Conservation (phyloP, 2,888 invertebrate species). For the Lasioglossum calceatum region DNA sequence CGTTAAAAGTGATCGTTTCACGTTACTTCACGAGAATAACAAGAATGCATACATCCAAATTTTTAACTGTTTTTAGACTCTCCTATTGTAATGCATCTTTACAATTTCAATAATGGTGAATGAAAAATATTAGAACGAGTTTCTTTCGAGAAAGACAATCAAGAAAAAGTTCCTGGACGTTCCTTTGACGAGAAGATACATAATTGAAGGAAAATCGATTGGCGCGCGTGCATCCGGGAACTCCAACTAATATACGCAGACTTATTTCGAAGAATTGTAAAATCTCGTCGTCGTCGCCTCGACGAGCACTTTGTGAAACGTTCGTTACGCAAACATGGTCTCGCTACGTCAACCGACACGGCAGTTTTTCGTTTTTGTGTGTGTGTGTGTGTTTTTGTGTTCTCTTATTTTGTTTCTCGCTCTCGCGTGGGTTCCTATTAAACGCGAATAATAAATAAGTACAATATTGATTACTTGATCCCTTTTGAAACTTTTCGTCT, state of each 20-base stretch:
- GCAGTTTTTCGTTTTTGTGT: constrained; percentile 18
- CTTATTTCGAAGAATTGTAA: constrained; percentile 36
- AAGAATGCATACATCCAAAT: no score
- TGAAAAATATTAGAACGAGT: no score
- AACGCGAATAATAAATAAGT: constrained; percentile 38
- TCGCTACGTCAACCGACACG: constrained; percentile 30
- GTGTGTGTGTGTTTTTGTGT: neutral
- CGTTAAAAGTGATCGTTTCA: no score
- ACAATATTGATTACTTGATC: constrained; percentile 47
- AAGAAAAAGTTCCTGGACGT: neutral
- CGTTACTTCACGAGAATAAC: no score
- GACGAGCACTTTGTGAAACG: constrained; percentile 24
- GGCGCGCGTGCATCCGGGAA: constrained; percentile 6
- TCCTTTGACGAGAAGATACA: neutral
- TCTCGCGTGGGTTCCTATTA: constrained; percentile 23
- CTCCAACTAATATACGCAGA: constrained; percentile 29
- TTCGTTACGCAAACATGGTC: constrained; percentile 6
- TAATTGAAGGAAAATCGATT: constrained; percentile 1
- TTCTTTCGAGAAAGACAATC: neutral
- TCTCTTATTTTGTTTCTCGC: neutral
- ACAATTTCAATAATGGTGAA: no score
- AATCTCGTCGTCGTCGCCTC: constrained; percentile 28
- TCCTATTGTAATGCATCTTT: no score
- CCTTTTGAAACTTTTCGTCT: constrained; percentile 48
- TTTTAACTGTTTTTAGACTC: no score